phyloP scores from a whole-genome alignment of 2,888 invertebrate species.

The Dolomedes plantarius region DNA sequence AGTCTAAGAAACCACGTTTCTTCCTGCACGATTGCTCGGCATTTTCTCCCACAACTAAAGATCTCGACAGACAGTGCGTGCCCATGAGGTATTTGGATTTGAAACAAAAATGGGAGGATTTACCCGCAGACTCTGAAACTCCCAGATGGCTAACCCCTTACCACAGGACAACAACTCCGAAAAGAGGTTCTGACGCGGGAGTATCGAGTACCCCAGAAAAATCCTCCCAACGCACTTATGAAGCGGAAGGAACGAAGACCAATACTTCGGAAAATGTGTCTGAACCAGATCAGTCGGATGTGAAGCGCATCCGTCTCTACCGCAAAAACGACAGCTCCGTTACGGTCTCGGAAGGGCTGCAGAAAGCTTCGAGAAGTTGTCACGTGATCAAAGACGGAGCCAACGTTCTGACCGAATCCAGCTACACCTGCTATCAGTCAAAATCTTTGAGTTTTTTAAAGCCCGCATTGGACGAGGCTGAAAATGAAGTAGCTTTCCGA shows the following conservation, averaged over 20 bases:
- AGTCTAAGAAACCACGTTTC: not conserved
- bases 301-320: not conserved
- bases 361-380: not conserved
- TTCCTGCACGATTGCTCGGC: not conserved
- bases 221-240: too few relatives aligned
- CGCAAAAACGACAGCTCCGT: not conserved
- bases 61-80: not conserved
- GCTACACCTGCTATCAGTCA: not conserved
- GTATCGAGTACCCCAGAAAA: too few relatives aligned
- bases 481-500: not conserved
- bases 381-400: not conserved
- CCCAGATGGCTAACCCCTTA: too few relatives aligned
- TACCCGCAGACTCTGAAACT: too few relatives aligned
- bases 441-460: not conserved
- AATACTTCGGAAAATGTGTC: too few relatives aligned
- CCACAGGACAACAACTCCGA: too few relatives aligned
- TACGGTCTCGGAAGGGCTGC: too few relatives aligned
- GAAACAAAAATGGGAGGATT: too few relatives aligned
- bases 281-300: not conserved
- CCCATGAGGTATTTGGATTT: too few relatives aligned
- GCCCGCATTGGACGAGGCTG: not conserved
- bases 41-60: not conserved
- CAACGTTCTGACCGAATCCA: not conserved
- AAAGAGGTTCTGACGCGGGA: too few relatives aligned
- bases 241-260: not conserved